Conservation (phyloP, 2,888 invertebrate species). For the Spicauda simplicius region DNA sequence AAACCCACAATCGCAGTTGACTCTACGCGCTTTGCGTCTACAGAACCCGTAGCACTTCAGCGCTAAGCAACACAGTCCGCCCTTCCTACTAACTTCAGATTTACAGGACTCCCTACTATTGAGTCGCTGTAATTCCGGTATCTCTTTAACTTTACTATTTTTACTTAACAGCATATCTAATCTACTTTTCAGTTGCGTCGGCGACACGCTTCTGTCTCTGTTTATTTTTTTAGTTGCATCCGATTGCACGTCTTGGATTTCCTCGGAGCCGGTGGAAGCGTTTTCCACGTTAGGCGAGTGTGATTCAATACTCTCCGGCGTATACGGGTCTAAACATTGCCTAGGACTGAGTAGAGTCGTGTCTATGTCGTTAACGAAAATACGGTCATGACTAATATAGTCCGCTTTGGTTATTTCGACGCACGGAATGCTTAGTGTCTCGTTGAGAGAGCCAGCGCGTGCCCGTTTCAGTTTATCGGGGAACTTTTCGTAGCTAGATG, state of each 20-base stretch:
- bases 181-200: conserved; percentile 86
- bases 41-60: conserved; percentile 77
- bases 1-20: conserved; percentile 66
- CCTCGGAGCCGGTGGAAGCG: conserved; percentile 57
- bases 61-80: conserved; percentile 71
- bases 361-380: conserved; percentile 84
- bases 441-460: conserved; percentile 68
- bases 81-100: conserved; percentile 63
- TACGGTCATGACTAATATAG: conserved; percentile 63
- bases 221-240: conserved; percentile 55
- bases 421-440: conserved; percentile 67
- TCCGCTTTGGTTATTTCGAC: conserved; percentile 83
- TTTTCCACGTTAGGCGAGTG: conserved; percentile 87
- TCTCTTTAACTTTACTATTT: conserved; percentile 48
- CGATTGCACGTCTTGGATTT: conserved; percentile 56
- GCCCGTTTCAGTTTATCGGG: conserved; percentile 54
- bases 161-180: conserved; percentile 76
- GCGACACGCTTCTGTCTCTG: conserved; percentile 83
- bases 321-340: conserved; percentile 88
- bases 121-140: conserved; percentile 63
- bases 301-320: conserved; percentile 92
- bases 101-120: conserved; percentile 74
- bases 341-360: conserved; percentile 70
- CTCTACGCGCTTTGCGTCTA: conserved; percentile 64
- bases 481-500: conserved; percentile 41